A percentile compares a stretch with the other conserved stretches of the same genome.
Evolutionary conservation across 2,113 vertebrate genomes (phyloP).

Genomic region (Craseonycteris thonglongyai): DNA sequence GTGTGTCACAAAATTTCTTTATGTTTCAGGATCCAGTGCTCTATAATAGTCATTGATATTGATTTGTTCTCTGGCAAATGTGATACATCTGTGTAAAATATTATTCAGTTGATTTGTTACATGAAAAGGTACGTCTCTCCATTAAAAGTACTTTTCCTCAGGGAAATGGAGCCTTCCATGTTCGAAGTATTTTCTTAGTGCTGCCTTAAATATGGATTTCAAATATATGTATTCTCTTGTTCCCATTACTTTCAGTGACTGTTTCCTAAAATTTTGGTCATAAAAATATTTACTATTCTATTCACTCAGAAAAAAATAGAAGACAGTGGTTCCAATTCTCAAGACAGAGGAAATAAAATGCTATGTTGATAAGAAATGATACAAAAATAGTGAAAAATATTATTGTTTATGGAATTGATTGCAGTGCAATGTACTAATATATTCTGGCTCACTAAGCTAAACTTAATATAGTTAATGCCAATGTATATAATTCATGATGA

Average conservation of each 20-base stretch:
- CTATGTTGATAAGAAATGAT: background rate
- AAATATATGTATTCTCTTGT: background rate
- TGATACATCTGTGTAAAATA: constrained; percentile 55
- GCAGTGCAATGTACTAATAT: background rate
- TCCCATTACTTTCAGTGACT: background rate
- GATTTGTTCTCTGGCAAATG: constrained; percentile 51
- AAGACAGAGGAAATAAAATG: background rate
- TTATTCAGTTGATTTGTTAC: constrained; percentile 55
- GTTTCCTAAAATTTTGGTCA: background rate
- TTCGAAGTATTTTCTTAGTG: background rate
- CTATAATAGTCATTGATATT: constrained; percentile 29
- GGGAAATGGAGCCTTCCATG: background rate
- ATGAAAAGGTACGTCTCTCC: constrained; percentile 16
- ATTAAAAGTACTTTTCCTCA: background rate
- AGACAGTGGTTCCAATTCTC: background rate
- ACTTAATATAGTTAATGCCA: background rate
- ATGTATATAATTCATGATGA: background rate
- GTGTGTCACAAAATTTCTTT: background rate
- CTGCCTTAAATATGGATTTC: background rate
- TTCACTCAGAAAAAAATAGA: background rate
- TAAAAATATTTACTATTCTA: background rate
- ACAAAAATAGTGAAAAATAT: background rate
- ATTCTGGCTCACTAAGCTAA: background rate
- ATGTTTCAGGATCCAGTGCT: constrained; percentile 5
- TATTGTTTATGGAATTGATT: background rate